phyloP scores from a whole-genome alignment of 92 coral and sea anemone species.

The Micromussa lordhowensis region DNA sequence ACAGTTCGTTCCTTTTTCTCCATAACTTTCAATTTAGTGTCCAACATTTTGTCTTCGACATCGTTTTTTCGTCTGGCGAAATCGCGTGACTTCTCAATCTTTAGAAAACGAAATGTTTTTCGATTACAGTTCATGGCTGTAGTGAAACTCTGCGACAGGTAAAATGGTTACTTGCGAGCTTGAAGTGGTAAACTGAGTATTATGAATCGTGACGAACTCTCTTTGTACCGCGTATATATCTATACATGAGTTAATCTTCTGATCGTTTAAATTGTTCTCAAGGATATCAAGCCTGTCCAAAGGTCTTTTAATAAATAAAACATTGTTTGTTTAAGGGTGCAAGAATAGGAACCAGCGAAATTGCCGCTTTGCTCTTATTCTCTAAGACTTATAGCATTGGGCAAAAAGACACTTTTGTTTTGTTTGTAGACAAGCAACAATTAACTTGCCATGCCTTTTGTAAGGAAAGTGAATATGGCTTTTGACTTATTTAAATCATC shows the following conservation, averaged over 20 bases:
- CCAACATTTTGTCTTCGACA: constrained; percentile 47
- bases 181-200: not conserved
- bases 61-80: constrained; percentile 54
- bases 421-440: not conserved
- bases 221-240: not conserved
- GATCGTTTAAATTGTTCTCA: constrained; percentile 11
- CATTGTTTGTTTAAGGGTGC: constrained; percentile 24
- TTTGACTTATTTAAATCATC: not conserved
- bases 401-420: not conserved
- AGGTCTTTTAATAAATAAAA: constrained; percentile 10
- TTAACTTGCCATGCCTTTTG: constrained; percentile 4
- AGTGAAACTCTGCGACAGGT: not conserved
- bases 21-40: constrained; percentile 41
- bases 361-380: constrained; percentile 15
- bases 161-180: not conserved
- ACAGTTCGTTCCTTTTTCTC: constrained; percentile 37
- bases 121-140: constrained; percentile 18
- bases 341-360: not conserved
- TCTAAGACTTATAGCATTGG: not conserved
- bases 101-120: constrained; percentile 6
- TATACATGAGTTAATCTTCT: constrained; percentile 8
- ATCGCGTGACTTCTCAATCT: constrained; percentile 31
- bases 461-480: not conserved
- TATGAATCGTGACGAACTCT: not conserved
- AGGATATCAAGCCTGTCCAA: constrained; percentile 9